Evolutionary conservation across 2,888 invertebrate genomes (phyloP), one percentile per base, ranked within the genome.

Genomic region (Lepidocyrtinus sp.): DNA sequence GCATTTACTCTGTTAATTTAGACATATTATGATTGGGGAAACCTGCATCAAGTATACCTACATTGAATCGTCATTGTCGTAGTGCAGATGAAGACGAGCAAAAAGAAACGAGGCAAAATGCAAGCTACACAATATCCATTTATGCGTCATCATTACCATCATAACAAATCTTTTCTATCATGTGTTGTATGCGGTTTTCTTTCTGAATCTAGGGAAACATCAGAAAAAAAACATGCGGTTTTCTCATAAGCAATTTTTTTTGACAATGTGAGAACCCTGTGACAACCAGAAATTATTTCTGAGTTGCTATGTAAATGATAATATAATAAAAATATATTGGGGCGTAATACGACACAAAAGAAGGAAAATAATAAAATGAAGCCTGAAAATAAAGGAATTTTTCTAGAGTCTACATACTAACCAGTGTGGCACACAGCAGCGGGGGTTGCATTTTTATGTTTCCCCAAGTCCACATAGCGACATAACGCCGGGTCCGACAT

Each of bases 391-490:
- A 17, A 55, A 55, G 5, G 55, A 12, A 7, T 3, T 55, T n/a
- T n/a, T n/a, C 55, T 55, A 55, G 17, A 2, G 2, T 2, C 59
- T 21, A 22, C 59, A 21, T 59, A 59, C 12, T 36, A n/a, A 36
- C 36, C 36, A 36, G 5, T 5, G 36, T 59, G 19, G 59, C 59
- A 59, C 15, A 3, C 59, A n/a, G 2, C 59, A 74, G 75, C 75
- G 75, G 80, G 80, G 80, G 80, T 81, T 75, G 72, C 71, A 26
- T 79, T 68, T 75, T 59, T 59, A 59, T 59, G 59, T 59, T 59
- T 59, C 59, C 59, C 59, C 59, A 21, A 7, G 36, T 36, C 36
- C 36, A 55, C 55, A 55, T 17, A 55, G n/a, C 55, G 12, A 36
- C 36, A 36, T 12, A 36, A 55, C 55, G 55, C 55, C n/a, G n/a